Evolutionary conservation across 2,797 vertebrate genomes (phyloP).

Genomic region (Ctenosaura bakeri): DNA sequence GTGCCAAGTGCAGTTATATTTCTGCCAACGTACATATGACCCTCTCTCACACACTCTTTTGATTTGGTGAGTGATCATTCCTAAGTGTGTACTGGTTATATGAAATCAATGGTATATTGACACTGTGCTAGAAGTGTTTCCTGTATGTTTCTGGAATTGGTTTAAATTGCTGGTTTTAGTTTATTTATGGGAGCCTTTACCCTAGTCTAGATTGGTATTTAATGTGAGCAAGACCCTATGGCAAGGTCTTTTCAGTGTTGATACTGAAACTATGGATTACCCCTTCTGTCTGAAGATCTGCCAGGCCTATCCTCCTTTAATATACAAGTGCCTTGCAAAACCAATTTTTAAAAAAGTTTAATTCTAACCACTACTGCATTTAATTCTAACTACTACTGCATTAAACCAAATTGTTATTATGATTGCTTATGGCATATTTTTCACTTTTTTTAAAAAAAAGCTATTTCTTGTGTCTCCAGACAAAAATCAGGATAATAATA

Average conservation of each 20-base stretch:
- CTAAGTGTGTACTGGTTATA: too few relatives aligned
- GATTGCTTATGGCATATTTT: not conserved
- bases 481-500: not conserved
- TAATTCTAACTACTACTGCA: not conserved
- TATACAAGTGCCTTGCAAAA: not conserved
- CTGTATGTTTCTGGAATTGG: not conserved
- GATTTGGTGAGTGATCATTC: too few relatives aligned
- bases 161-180: not conserved
- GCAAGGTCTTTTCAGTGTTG: not conserved
- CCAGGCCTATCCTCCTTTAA: not conserved
- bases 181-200: too few relatives aligned
- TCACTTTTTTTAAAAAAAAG: not conserved
- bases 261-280: not conserved
- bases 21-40: too few relatives aligned
- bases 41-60: too few relatives aligned
- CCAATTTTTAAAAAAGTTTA: not conserved
- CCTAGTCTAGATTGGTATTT: not conserved
- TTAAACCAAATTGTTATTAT: not conserved
- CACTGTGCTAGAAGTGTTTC: too few relatives aligned
- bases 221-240: not conserved
- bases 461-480: too few relatives aligned
- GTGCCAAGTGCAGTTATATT: too few relatives aligned
- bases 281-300: not conserved
- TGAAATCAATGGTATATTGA: too few relatives aligned
- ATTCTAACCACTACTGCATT: not conserved